Evolutionary conservation across 2,888 invertebrate species (phyloP).

Genomic region (Tipula unca): DNA sequence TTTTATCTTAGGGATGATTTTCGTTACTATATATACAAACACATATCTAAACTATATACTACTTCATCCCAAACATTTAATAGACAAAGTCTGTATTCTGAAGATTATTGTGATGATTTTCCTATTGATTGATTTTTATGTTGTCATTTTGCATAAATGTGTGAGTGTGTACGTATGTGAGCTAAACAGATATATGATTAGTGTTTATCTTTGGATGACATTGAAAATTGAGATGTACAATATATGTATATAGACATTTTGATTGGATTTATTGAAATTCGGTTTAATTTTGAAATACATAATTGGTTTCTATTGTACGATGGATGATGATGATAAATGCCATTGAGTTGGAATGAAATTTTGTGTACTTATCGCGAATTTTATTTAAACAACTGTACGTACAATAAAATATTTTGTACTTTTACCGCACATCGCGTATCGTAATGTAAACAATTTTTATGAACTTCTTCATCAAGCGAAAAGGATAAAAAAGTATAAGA

Average conservation of each 20-base stretch:
- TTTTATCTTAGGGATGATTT: background rate
- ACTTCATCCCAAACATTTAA: background rate
- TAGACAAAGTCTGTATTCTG: background rate
- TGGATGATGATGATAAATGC: background rate
- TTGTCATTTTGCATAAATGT: background rate
- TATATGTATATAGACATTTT: background rate
- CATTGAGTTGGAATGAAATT: background rate
- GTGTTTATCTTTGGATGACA: background rate
- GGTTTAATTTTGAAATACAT: background rate
- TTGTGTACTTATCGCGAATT: no score
- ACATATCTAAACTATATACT: background rate
- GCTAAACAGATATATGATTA: background rate
- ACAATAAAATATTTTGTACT: background rate
- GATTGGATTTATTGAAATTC: background rate
- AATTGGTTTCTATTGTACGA: constrained; percentile 2
- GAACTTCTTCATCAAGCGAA: background rate
- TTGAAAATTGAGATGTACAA: background rate
- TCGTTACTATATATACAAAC: background rate
- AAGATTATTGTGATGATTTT: background rate
- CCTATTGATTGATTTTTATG: background rate
- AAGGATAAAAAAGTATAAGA: background rate
- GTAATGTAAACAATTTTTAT: background rate
- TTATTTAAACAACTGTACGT: no score
- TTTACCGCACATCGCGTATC: background rate
- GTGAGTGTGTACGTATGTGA: background rate